Evolutionary conservation across 2,888 invertebrate genomes (phyloP).

Genomic region (Caenorhabditis auriculariae): DNA sequence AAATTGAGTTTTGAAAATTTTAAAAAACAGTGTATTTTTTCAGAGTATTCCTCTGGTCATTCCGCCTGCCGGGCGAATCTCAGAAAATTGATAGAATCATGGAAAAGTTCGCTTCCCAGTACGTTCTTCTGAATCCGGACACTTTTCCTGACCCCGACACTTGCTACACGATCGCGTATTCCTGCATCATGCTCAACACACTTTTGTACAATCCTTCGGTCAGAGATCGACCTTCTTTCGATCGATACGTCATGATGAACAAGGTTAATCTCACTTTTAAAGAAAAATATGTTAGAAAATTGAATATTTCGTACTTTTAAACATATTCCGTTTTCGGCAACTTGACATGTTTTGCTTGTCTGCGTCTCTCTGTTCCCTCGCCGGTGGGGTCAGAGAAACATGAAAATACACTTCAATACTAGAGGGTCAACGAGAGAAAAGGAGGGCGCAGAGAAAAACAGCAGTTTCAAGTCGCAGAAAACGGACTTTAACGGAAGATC

Average conservation of each 20-base stretch:
- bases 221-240: constrained; percentile 39
- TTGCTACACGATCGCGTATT: constrained; percentile 44
- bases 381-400: too few relatives aligned
- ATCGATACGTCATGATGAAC: constrained; percentile 35
- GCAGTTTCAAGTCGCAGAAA: too few relatives aligned
- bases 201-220: constrained; percentile 46
- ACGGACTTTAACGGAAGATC: too few relatives aligned
- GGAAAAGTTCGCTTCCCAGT: constrained; percentile 28
- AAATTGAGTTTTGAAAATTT: not conserved
- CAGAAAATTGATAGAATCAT: constrained; percentile 41
- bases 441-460: too few relatives aligned
- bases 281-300: not conserved
- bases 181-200: constrained; percentile 50
- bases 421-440: too few relatives aligned
- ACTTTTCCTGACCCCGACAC: constrained; percentile 27
- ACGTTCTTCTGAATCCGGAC: constrained; percentile 23
- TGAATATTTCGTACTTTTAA: not conserved
- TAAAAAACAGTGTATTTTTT: not conserved
- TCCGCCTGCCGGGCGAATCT: constrained; percentile 47
- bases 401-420: too few relatives aligned
- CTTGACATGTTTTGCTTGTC: not conserved
- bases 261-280: constrained; percentile 8
- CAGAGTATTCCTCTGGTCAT: constrained; percentile 21
- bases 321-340: not conserved
- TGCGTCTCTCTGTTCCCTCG: too few relatives aligned